Conservation (phyloP, 1,140 invertebrate species). For the Zaprionus ornatus region DNA sequence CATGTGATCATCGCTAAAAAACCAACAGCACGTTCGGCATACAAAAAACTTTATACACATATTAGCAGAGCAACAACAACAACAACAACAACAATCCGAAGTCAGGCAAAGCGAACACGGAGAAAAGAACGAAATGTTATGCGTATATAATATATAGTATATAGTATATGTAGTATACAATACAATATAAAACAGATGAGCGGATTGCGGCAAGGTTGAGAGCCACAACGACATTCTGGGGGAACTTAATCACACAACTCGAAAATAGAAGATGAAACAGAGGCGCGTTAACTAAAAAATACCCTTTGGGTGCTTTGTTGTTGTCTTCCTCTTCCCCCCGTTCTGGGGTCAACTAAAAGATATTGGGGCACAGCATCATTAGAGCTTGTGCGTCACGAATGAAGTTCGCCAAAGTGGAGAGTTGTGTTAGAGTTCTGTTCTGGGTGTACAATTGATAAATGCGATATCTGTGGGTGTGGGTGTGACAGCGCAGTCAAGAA, state of each 20-base stretch:
- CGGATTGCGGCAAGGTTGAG: conserved; percentile 9
- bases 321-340: conserved; percentile 3
- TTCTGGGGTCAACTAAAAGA: conserved; percentile 45
- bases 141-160: conserved; percentile 34
- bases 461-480: conserved; percentile 55
- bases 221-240: conserved; percentile 41
- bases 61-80: conserved; percentile 45
- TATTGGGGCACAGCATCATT: conserved; percentile 17
- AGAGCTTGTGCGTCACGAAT: conserved; percentile 31
- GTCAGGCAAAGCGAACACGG: conserved; percentile 38
- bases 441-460: conserved; percentile 3
- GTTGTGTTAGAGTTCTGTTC: not conserved
- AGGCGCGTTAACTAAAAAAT: conserved; percentile 35
- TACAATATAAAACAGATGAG: conserved; percentile 58
- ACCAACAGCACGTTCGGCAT: conserved; percentile 67
- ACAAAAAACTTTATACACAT: conserved; percentile 68
- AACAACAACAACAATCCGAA: conserved; percentile 30
- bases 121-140: conserved; percentile 76
- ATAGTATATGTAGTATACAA: conserved; percentile 71
- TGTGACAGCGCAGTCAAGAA: conserved; percentile 44
- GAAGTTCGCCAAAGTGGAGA: conserved; percentile 15
- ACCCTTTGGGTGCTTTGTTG: conserved; percentile 19
- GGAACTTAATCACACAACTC: conserved; percentile 66
- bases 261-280: conserved; percentile 73
- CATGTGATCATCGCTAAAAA: conserved; percentile 80